Percentiles rank a stretch among this genome's conserved stretches.
Evolutionary conservation across 2,113 vertebrate genomes (phyloP).

Genomic region (Oreotrochilus melanogaster): DNA sequence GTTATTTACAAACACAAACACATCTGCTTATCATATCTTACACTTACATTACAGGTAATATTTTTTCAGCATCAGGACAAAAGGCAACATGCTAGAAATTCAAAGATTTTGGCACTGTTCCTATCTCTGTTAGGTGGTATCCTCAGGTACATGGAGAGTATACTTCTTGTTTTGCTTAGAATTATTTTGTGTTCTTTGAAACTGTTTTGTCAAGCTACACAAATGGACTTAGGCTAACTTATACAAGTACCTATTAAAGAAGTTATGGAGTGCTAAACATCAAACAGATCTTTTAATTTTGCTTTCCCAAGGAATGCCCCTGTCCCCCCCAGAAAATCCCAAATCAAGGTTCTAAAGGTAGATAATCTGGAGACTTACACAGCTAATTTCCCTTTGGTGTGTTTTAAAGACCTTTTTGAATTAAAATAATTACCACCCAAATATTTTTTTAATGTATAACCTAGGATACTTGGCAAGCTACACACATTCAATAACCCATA

Average conservation of each 20-base stretch:
- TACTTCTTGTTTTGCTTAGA: background rate
- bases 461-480: background rate
- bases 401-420: background rate
- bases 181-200: background rate
- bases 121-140: background rate
- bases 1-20: background rate
- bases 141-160: background rate
- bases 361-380: background rate
- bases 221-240: background rate
- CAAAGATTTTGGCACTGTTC: background rate
- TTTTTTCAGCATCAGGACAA: background rate
- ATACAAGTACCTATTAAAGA: background rate
- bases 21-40: background rate
- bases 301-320: background rate
- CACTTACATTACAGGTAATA: background rate
- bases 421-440: background rate
- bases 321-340: fast-evolving
- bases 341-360: background rate
- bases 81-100: background rate
- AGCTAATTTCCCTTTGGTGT: background rate
- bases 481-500: background rate
- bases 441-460: background rate
- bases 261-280: background rate
- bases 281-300: background rate
- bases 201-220: background rate